These are phyloP conservation scores for Heliconius hewitsoni DNA, from an alignment of 1,140 invertebrate species.

Conservation along the genomic window DNA sequence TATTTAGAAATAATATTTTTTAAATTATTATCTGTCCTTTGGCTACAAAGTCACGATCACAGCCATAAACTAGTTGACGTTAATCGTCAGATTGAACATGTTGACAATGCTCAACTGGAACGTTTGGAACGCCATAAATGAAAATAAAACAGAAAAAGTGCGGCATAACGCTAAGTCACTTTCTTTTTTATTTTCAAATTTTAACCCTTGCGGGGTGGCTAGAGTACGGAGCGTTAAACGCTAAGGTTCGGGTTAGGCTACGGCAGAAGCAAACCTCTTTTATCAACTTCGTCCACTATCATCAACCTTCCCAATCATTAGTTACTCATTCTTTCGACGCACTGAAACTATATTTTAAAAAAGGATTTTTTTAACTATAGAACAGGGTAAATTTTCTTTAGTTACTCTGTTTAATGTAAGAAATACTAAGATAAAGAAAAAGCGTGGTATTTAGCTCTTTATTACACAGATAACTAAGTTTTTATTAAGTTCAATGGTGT, in stretches of 20 bases:
- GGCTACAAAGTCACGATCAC: neutral
- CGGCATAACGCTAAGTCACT: neutral
- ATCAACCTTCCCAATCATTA: too few species aligned
- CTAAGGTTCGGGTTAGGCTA: too few species aligned
- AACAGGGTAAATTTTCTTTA: neutral
- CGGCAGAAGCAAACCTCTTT: too few species aligned
- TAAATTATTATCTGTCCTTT: neutral
- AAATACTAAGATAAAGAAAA: neutral
- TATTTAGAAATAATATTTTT: neutral
- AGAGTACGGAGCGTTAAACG: too few species aligned
- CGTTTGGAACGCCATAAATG: too few species aligned
- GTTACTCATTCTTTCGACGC: too few species aligned
- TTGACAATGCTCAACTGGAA: neutral
- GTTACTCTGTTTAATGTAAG: neutral
- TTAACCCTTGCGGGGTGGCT: fast-evolving
- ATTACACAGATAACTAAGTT: slow-evolving; percentile 7
- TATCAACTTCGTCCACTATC: too few species aligned
- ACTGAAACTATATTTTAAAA: too few species aligned
- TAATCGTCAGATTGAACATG: neutral
- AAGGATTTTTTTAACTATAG: too few species aligned
- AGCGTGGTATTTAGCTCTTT: neutral
- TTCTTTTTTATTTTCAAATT: neutral
- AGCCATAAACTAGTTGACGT: neutral
- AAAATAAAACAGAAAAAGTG: neutral
- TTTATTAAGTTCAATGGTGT: slow-evolving; percentile 1